These are phyloP conservation scores for Pachyrhynchus sulphureomaculatus DNA, from an alignment of 1,140 invertebrate species.

Conservation along the genomic window DNA sequence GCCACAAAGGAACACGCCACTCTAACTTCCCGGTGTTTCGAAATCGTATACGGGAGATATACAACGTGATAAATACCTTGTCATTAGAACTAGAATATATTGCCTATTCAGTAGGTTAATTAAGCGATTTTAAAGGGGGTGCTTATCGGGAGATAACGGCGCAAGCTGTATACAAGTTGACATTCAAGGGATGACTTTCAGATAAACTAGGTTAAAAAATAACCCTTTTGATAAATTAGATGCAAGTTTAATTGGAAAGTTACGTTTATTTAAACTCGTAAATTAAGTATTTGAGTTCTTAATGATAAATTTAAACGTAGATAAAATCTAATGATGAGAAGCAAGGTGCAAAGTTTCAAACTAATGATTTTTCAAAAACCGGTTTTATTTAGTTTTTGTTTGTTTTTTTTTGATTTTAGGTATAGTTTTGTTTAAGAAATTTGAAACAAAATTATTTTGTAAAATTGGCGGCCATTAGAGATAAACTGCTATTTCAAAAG, in stretches of 20 bases:
- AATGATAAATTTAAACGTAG: too few relatives aligned
- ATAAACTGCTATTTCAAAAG: too few relatives aligned
- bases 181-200: neutral
- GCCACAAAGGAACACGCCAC: too few relatives aligned
- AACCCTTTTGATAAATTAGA: neutral
- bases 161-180: neutral
- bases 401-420: too few relatives aligned
- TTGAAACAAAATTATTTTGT: too few relatives aligned
- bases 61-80: neutral
- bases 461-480: too few relatives aligned
- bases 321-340: too few relatives aligned
- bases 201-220: neutral
- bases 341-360: too few relatives aligned
- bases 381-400: too few relatives aligned
- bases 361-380: too few relatives aligned
- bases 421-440: too few relatives aligned
- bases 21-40: neutral
- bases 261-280: neutral
- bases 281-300: neutral
- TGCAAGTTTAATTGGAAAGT: neutral
- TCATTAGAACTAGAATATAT: neutral
- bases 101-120: neutral
- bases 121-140: neutral
- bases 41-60: neutral
- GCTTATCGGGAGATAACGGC: neutral